These are phyloP conservation scores for Paedocypris sp. DNA, from an alignment of 2,113 vertebrate species.

Conservation along the genomic window DNA sequence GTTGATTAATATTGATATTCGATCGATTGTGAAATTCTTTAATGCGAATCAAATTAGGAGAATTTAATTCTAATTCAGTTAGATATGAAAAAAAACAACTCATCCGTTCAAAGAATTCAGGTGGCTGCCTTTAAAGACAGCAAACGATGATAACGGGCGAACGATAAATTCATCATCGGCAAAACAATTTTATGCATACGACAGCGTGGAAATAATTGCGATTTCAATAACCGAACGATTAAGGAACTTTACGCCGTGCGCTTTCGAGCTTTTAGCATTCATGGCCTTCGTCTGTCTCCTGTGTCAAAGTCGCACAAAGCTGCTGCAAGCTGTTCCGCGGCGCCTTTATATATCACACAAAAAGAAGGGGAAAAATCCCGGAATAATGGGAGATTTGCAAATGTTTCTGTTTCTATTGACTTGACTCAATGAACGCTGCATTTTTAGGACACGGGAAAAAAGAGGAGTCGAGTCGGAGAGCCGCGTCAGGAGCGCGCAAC, in stretches of 20 bases:
- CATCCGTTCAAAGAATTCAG: too few relatives aligned
- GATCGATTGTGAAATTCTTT: too few relatives aligned
- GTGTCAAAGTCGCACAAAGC: slow-evolving; percentile 62
- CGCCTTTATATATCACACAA: slow-evolving; percentile 62
- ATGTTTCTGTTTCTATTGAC: slow-evolving; percentile 74
- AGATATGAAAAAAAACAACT: too few relatives aligned
- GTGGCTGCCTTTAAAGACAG: too few relatives aligned
- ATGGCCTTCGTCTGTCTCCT: slow-evolving; percentile 54
- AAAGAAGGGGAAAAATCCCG: slow-evolving; percentile 61
- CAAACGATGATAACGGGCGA: not conserved
- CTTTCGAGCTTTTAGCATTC: slow-evolving; percentile 62
- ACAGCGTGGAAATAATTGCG: slow-evolving; percentile 29
- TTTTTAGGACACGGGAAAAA: slow-evolving; percentile 34
- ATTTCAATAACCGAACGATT: slow-evolving; percentile 19
- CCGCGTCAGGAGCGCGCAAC: slow-evolving; percentile 52
- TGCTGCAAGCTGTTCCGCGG: slow-evolving; percentile 62
- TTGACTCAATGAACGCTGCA: slow-evolving; percentile 68
- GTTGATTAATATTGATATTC: too few relatives aligned
- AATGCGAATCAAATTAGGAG: too few relatives aligned
- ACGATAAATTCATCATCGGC: slow-evolving; percentile 10
- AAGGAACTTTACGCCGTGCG: slow-evolving; percentile 54
- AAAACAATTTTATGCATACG: slow-evolving; percentile 28
- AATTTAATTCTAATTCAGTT: too few relatives aligned
- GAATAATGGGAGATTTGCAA: slow-evolving; percentile 74
- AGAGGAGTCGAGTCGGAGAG: slow-evolving; percentile 55